phyloP scores from a whole-genome alignment of 2,113 vertebrate species.

The Oreotrochilus melanogaster region DNA sequence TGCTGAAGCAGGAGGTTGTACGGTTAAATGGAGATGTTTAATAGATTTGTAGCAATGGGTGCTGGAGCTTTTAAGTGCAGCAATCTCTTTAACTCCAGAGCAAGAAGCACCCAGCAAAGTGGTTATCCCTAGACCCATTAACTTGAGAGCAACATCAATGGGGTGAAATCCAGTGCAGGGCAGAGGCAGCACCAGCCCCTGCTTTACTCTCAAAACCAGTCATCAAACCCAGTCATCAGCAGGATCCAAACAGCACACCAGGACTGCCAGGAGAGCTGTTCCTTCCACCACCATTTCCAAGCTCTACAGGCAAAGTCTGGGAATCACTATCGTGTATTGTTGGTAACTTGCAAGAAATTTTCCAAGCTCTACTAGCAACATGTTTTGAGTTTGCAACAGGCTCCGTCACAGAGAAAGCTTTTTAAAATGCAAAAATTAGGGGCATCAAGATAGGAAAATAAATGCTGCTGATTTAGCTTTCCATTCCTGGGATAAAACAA shows the following conservation, averaged over 20 bases:
- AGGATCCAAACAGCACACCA: background rate
- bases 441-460: constrained; percentile 46
- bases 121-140: background rate
- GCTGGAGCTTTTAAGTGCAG: background rate
- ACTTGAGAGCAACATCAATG: background rate
- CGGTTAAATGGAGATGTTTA: constrained; percentile 32
- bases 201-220: background rate
- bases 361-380: background rate
- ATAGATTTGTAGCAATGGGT: constrained; percentile 36
- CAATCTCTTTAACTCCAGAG: background rate
- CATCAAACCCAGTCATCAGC: fast-evolving
- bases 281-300: background rate
- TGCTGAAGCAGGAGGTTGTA: constrained; percentile 37
- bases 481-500: background rate
- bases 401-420: background rate
- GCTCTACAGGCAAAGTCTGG: background rate
- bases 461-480: constrained; percentile 48
- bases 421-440: constrained; percentile 41
- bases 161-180: background rate
- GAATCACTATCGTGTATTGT: background rate
- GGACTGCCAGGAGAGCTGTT: background rate
- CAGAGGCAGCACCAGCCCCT: background rate
- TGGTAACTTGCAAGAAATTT: background rate
- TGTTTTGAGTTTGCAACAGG: background rate
- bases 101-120: background rate